These are phyloP conservation scores for Lineus longissimus DNA, from an alignment of 1,140 invertebrate species.

Conservation along the genomic window DNA sequence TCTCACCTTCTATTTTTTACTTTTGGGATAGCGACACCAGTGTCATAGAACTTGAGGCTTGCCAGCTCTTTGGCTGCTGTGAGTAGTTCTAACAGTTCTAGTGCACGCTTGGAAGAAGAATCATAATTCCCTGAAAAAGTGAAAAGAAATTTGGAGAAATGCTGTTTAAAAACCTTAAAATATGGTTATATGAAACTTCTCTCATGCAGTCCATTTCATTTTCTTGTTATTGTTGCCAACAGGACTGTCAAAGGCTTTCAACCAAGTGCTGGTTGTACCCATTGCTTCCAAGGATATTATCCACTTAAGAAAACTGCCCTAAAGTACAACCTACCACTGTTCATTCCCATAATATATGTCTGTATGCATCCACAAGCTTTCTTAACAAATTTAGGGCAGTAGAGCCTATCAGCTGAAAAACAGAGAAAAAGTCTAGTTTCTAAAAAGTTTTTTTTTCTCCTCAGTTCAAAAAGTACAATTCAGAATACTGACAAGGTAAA, in stretches of 20 bases:
- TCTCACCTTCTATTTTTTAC: constrained; percentile 1
- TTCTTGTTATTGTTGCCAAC: no score
- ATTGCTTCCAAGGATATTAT: no score
- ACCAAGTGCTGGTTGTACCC: no score
- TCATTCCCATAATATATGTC: constrained; percentile 22
- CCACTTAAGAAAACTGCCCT: neutral
- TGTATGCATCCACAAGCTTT: constrained; percentile 39
- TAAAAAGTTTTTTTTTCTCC: neutral
- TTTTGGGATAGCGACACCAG: neutral
- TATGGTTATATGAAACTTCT: no score
- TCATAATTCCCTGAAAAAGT: constrained; percentile 19
- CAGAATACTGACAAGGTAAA: no score
- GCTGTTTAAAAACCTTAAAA: no score
- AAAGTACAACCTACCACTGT: constrained; percentile 20
- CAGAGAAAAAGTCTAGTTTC: neutral
- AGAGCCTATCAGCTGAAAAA: constrained; percentile 34
- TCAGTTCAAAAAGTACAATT: neutral
- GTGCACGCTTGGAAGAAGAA: constrained; percentile 5
- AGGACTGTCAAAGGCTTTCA: no score
- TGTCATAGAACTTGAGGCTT: constrained; percentile 25
- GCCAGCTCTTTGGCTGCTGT: constrained; percentile 28
- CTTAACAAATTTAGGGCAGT: constrained; percentile 32
- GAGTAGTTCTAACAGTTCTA: constrained; percentile 19
- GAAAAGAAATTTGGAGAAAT: no score
- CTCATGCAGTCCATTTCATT: no score